A percentile compares a stretch with the other conserved stretches of the same genome.
These are phyloP conservation scores for Drosophila ustulata DNA, from an alignment of 2,888 invertebrate species.

Conservation along the genomic window DNA sequence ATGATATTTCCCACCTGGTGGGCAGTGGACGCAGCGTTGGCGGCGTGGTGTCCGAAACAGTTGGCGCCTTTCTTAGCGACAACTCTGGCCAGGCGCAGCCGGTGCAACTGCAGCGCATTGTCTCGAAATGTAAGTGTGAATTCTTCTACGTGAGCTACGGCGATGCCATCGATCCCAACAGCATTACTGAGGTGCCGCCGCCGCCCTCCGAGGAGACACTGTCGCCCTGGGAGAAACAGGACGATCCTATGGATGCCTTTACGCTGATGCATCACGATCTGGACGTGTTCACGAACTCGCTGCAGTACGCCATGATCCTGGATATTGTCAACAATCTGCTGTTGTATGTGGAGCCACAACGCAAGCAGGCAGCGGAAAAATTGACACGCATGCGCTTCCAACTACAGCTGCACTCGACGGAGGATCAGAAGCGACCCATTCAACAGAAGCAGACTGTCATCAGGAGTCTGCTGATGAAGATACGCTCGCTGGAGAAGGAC, in stretches of 20 bases:
- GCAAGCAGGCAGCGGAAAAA: constrained; percentile 94
- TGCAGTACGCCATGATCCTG: constrained; percentile 97
- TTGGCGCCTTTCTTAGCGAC: constrained; percentile 91
- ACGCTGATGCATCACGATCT: constrained; percentile 99
- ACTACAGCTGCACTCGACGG: constrained; percentile 94
- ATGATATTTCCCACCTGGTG: constrained; percentile 95
- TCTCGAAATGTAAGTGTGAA: constrained; percentile 98
- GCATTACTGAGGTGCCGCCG: constrained; percentile 88
- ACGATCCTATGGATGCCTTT: constrained; percentile 97
- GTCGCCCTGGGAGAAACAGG: constrained; percentile 92
- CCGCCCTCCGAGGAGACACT: constrained; percentile 90
- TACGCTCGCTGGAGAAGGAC: constrained; percentile 94
- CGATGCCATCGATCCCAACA: constrained; percentile 87
- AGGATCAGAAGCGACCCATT: constrained; percentile 96
- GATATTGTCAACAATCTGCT: constrained; percentile 99
- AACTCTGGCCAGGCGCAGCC: constrained; percentile 87
- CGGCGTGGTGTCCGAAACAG: constrained; percentile 96
- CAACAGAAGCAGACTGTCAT: constrained; percentile 95
- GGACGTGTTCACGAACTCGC: constrained; percentile 98
- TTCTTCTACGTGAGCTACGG: constrained; percentile 98
- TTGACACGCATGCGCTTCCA: constrained; percentile 97
- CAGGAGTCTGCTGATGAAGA: constrained; percentile 90
- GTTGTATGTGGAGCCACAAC: constrained; percentile 97
- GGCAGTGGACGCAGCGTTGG: constrained; percentile 98
- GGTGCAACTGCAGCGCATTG: constrained; percentile 96